Base-by-base conservation (phyloP, 2,888 invertebrate genomes). In the Ochropacha duplaris region DNA sequence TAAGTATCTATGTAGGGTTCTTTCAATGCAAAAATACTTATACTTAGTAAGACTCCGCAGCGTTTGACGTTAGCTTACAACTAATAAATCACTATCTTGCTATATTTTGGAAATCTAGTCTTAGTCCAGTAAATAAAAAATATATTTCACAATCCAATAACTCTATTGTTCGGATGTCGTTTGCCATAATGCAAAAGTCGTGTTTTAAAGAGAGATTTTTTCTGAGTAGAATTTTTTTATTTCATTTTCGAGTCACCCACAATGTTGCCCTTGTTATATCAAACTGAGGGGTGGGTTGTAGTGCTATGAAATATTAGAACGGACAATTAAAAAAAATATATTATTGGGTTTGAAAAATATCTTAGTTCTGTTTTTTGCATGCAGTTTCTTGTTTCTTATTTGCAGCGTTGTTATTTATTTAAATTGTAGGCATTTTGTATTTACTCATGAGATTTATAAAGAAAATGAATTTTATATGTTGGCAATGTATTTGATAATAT, bases 221-320 rank as follows among this genome's bases (percentile, higher is more conserved):
- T 69, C 36, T 56, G 69, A 74, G 64, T 71, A 78, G 70, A 65
- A 74, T 87, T 86, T 87, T 79, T 74, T 67, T 74, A 74, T 78
- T 81, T 76, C 74, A 77, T 79, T 80, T 83, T 78, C 66, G 77
- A 85, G 84, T 88, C 90, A 90, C 90, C 90, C 90, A 90, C 88
- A 90, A 87, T 80, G 84, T 87, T 87, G 82, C 78, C 66, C 81
- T 79, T 78, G 79, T 84, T 84, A 81, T 68, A 69, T 64, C 58
- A 61, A 65, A 59, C 62, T 76, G 81, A 76, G 84, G 90, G 90
- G 87, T 84, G 80, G 64, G 28, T 8, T 50, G 49, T 61, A 79
- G 87, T 77, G 54, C 22, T 77, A 71, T 0, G 14, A 77, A 76
- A 52, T 0, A 44, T 19, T 44, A 44, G 44, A 19, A 9, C 14